A percentile compares a stretch with the other conserved stretches of the same genome.
Conservation (phyloP, 1,140 invertebrate genomes). For the Aleiodes sp. region DNA sequence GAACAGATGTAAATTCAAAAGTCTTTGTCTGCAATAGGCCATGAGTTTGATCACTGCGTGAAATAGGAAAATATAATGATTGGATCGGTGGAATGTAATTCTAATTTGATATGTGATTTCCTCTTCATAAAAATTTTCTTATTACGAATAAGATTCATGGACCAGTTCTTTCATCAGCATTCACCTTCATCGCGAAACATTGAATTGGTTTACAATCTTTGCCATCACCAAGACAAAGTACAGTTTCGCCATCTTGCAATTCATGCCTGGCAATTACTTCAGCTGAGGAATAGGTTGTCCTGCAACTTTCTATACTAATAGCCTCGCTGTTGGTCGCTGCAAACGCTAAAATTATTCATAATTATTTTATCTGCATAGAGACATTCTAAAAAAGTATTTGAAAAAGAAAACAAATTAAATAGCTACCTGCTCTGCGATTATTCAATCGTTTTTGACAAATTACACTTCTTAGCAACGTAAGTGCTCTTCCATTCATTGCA, state of each 20-base stretch:
- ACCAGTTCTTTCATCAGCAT: slow-evolving; percentile 37
- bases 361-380: background rate
- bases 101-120: background rate
- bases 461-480: slow-evolving; percentile 69
- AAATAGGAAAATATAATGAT: slow-evolving; percentile 1
- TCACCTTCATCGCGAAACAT: slow-evolving; percentile 43
- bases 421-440: slow-evolving; percentile 26
- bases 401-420: background rate
- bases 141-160: slow-evolving; percentile 15
- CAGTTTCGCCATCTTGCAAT: slow-evolving; percentile 43
- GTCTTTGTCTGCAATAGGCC: background rate
- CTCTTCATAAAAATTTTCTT: background rate
- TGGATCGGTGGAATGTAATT: background rate
- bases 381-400: background rate
- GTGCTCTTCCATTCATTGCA: slow-evolving; percentile 67
- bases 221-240: slow-evolving; percentile 45
- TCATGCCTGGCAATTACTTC: slow-evolving; percentile 43
- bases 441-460: slow-evolving; percentile 67
- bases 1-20: background rate
- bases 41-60: background rate
- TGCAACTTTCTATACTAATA: slow-evolving; percentile 29
- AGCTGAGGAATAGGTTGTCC: slow-evolving; percentile 30
- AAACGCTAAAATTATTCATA: background rate
- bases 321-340: background rate
- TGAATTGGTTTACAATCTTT: slow-evolving; percentile 48